Conservation (phyloP, 1,140 invertebrate genomes). For the Sinonovacula constricta region DNA sequence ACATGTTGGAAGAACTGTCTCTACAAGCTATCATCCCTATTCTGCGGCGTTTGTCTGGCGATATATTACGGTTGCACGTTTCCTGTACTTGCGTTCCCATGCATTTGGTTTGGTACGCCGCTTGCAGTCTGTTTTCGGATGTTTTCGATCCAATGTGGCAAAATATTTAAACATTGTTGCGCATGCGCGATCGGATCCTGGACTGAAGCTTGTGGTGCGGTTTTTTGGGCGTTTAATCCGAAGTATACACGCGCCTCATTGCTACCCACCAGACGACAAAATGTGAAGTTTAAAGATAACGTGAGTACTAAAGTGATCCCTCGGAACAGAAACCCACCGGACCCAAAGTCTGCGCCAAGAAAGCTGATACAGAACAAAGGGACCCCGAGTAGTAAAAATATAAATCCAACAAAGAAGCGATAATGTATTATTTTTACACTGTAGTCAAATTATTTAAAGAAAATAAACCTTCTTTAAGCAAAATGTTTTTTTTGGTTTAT, state of each 20-base stretch:
- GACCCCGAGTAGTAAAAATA: background rate
- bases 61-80: conserved; percentile 18
- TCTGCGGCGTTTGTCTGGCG: conserved; percentile 13
- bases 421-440: too few relatives aligned
- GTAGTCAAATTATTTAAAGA: too few relatives aligned
- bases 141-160: background rate
- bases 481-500: too few relatives aligned
- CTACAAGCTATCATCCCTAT: background rate
- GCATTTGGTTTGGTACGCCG: conserved; percentile 18
- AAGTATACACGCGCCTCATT: background rate
- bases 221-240: conserved; percentile 4
- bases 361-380: background rate
- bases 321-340: background rate
- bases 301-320: conserved; percentile 3
- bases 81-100: background rate
- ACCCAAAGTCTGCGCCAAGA: background rate
- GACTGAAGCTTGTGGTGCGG: background rate
- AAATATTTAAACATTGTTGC: background rate
- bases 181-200: background rate
- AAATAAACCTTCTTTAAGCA: too few relatives aligned
- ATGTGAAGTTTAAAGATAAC: conserved; percentile 20
- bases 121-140: background rate
- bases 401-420: background rate
- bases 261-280: background rate
- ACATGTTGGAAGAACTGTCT: background rate